These are phyloP conservation scores for Plotosus lineatus DNA, from an alignment of 2,113 vertebrate species.

Conservation along the genomic window DNA sequence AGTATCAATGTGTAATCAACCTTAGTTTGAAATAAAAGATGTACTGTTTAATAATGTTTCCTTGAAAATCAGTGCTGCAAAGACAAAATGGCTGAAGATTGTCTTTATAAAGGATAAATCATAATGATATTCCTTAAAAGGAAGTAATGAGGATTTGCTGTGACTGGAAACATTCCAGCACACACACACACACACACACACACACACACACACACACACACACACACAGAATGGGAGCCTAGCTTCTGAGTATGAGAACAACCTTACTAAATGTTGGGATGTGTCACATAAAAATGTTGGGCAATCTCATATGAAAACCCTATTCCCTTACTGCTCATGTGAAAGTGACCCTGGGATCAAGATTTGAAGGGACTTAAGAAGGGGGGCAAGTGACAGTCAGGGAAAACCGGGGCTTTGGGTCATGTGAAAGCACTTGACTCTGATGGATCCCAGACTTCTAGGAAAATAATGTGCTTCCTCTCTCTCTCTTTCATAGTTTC, in stretches of 20 bases:
- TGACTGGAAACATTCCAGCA: conserved; percentile 2
- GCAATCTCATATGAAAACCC: conserved; percentile 33
- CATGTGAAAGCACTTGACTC: conserved; percentile 70
- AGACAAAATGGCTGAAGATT: background rate
- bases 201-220: too few relatives aligned
- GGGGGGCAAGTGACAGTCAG: conserved; percentile 44
- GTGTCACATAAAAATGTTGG: conserved; percentile 55
- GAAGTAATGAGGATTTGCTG: conserved; percentile 7
- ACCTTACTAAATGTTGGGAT: conserved; percentile 21
- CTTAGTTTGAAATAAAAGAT: background rate
- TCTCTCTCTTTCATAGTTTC: conserved; percentile 49
- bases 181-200: background rate
- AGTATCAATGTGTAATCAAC: background rate
- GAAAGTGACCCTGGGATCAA: conserved; percentile 66
- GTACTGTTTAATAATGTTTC: background rate
- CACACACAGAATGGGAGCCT: background rate
- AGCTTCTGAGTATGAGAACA: conserved; percentile 24
- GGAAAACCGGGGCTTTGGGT: conserved; percentile 56
- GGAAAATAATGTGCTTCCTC: conserved; percentile 68
- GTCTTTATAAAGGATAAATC: conserved; percentile 24
- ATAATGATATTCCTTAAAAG: conserved; percentile 34
- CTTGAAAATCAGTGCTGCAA: background rate
- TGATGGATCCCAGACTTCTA: conserved; percentile 63
- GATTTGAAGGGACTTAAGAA: conserved; percentile 50
- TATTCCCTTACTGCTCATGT: conserved; percentile 54